Percentiles rank a stretch among this genome's conserved stretches.
phyloP scores from a whole-genome alignment of 1,140 invertebrate genomes.

The Oscheius sp. region DNA sequence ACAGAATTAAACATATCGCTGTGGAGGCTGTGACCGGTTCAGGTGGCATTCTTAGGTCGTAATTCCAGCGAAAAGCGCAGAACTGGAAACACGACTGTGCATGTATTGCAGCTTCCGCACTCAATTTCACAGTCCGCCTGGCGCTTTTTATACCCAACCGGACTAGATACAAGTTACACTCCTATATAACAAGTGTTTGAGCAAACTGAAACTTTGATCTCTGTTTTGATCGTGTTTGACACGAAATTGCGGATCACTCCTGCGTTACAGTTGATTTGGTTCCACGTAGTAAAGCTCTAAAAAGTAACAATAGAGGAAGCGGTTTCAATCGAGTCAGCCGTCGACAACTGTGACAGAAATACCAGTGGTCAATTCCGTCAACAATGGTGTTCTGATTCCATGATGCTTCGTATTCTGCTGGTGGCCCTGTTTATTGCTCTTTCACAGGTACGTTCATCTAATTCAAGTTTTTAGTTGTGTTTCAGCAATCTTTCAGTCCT shows the following conservation, averaged over 20 bases:
- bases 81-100: background rate
- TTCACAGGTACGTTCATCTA: background rate
- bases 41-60: background rate
- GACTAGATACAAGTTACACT: too few relatives aligned
- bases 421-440: background rate
- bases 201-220: too few relatives aligned
- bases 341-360: background rate
- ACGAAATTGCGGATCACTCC: too few relatives aligned
- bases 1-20: too few relatives aligned
- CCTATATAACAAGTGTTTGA: too few relatives aligned
- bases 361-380: background rate
- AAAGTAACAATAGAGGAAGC: constrained; percentile 1
- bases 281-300: background rate
- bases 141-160: too few relatives aligned
- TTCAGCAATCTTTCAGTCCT: background rate
- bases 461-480: background rate
- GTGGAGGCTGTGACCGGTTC: background rate
- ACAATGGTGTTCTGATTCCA: background rate
- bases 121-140: too few relatives aligned
- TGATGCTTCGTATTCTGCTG: background rate
- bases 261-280: background rate
- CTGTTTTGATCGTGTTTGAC: background rate
- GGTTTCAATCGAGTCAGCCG: background rate
- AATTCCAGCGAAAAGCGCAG: background rate
- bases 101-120: background rate